Conservation (phyloP, 2,113 vertebrate genomes). For the Antechinus flavipes region DNA sequence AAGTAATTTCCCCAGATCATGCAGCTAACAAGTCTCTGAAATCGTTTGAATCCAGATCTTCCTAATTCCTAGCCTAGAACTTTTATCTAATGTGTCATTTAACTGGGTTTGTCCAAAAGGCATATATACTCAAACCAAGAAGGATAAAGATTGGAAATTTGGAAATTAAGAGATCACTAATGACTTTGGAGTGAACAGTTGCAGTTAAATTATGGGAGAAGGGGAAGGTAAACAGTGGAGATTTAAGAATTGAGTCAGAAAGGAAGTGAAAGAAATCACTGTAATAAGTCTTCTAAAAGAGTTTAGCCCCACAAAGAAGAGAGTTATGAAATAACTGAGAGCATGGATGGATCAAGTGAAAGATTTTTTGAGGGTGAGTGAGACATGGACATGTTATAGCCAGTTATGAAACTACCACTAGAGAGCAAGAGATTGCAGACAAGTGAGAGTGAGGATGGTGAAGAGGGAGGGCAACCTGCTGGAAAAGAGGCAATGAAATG, state of each 20-base stretch:
- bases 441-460: background rate
- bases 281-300: background rate
- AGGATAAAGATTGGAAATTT: background rate
- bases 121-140: background rate
- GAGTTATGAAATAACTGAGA: background rate
- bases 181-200: background rate
- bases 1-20: background rate
- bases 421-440: background rate
- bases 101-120: background rate
- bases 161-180: background rate
- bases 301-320: background rate
- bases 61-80: background rate
- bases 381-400: background rate
- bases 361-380: background rate
- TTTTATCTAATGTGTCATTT: background rate
- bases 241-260: background rate
- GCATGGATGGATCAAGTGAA: background rate
- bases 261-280: background rate
- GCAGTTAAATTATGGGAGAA: background rate
- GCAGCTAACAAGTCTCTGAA: no score
- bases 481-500: background rate
- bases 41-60: background rate
- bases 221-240: background rate
- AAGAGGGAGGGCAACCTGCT: background rate
- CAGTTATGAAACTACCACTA: background rate